A percentile compares a stretch with the other conserved stretches of the same genome.
Evolutionary conservation across 2,113 vertebrate genomes (phyloP).

Genomic region (Sander lucioperca): DNA sequence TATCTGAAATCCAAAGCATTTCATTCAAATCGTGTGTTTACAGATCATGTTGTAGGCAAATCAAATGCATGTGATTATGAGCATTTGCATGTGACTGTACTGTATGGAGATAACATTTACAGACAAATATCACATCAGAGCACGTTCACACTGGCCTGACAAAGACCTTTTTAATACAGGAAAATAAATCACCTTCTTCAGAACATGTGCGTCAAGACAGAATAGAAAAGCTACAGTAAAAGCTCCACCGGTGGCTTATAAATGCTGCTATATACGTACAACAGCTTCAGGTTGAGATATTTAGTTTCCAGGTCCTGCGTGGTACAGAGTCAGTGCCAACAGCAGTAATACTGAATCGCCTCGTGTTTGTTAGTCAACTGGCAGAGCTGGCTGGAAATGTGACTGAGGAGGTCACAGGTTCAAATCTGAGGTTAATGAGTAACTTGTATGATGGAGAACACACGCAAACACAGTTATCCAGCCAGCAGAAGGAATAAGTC

Average conservation of each 20-base stretch:
- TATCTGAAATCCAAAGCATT: conserved; percentile 30
- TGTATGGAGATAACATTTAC: conserved; percentile 14
- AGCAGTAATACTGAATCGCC: conserved; percentile 44
- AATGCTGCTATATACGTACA: conserved; percentile 60
- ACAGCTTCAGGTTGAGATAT: conserved; percentile 55
- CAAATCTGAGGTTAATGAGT: conserved; percentile 63
- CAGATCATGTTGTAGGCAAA: conserved; percentile 42
- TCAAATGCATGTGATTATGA: conserved; percentile 22
- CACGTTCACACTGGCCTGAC: conserved; percentile 28
- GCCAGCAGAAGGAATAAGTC: background rate
- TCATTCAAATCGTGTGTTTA: conserved; percentile 41
- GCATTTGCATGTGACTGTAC: conserved; percentile 12
- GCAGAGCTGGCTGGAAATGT: conserved; percentile 62
- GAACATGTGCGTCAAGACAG: conserved; percentile 53
- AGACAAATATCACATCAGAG: conserved; percentile 11
- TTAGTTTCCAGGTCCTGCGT: conserved; percentile 66
- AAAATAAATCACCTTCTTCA: conserved; percentile 50
- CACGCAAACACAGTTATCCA: conserved; percentile 29
- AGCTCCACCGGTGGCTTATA: conserved; percentile 61
- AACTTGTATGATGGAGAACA: conserved; percentile 52
- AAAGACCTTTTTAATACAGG: conserved; percentile 49
- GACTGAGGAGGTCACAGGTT: conserved; percentile 60
- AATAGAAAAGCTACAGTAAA: conserved; percentile 53
- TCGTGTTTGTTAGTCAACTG: conserved; percentile 58
- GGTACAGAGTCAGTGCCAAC: conserved; percentile 47